phyloP scores from a whole-genome alignment of 2,113 vertebrate species.

The Larimichthys polyactis region DNA sequence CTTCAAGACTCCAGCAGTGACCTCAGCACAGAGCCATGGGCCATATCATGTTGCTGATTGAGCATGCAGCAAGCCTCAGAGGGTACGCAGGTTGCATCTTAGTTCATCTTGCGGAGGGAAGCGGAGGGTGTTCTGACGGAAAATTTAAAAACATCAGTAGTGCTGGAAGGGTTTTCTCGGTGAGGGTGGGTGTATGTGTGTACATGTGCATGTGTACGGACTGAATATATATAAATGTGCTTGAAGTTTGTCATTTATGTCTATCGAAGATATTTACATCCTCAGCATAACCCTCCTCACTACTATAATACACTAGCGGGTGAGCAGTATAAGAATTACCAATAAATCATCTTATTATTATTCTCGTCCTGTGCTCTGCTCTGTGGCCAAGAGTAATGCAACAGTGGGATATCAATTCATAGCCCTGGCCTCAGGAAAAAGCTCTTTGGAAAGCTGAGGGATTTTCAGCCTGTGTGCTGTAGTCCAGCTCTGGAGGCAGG shows the following conservation, averaged over 20 bases:
- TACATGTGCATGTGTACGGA: slow-evolving; percentile 1
- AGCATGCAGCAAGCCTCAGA: slow-evolving; percentile 69
- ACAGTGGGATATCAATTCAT: slow-evolving; percentile 77
- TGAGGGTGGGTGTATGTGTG: slow-evolving; percentile 18
- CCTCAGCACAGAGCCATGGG: slow-evolving; percentile 69
- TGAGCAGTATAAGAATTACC: slow-evolving; percentile 59
- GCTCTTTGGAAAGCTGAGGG: slow-evolving; percentile 75
- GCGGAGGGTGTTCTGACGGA: slow-evolving; percentile 57
- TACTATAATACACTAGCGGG: slow-evolving; percentile 40
- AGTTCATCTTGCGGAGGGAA: slow-evolving; percentile 53
- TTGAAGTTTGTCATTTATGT: slow-evolving; percentile 45
- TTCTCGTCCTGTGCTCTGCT: slow-evolving; percentile 67
- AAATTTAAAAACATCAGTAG: slow-evolving; percentile 67
- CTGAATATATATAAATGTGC: slow-evolving; percentile 35
- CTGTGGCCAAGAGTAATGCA: slow-evolving; percentile 75
- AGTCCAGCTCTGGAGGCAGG: slow-evolving; percentile 55
- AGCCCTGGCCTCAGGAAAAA: slow-evolving; percentile 73
- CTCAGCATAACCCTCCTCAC: slow-evolving; percentile 22
- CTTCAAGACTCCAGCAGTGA: slow-evolving; percentile 67
- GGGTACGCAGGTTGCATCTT: slow-evolving; percentile 69
- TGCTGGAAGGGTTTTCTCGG: slow-evolving; percentile 64
- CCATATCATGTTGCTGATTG: slow-evolving; percentile 74
- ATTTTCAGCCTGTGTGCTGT: slow-evolving; percentile 68
- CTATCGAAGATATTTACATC: slow-evolving; percentile 64
- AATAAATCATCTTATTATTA: slow-evolving; percentile 70